Base-by-base conservation (phyloP, 2,113 vertebrate species). In the Sylvilagus bachmani region DNA sequence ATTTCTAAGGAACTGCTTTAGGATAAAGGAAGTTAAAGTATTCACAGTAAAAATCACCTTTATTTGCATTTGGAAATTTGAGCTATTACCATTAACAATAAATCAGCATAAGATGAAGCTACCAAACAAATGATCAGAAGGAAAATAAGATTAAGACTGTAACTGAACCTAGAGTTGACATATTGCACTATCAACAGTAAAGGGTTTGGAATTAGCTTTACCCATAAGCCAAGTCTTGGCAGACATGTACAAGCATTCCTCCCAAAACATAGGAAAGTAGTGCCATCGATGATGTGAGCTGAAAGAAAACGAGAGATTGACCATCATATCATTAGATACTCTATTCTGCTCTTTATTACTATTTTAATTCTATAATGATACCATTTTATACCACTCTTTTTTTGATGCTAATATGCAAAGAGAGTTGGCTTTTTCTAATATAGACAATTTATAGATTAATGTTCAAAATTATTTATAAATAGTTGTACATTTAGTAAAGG, bases 221-320 rank as follows among this genome's bases (percentile, higher is more conserved):
- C 98, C 98, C 84, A 93, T 95, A 77, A 98, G 77, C 98, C 98
- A 98, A 86, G n/a, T 97, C 85, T 93, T 98, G 92, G 96, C 96
- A 79, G 98, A 98, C 84, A 98, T 95, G 67, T 97, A 97, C 86
- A 96, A 96, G 80, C 98, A 99, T 31, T 98, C 97, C 49, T 96
- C 89, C 61, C 73, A 95, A 94, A 87, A 79, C 2, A 74, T 5
- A 84, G 77, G 89, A 75, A 95, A 97, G 27, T 36, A 90, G 90
- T 74, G 80, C 95, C 93, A 94, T 7, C n/a, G 6, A 25, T 66
- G 22, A 49, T 92, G 85, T 33, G 93, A 95, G 44, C 97, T 98
- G 80, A 80, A 95, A 95, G 86, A 64, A 89, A 93, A 71, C 0
- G 49, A 90, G 85, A 83, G 82, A 91, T 66, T 66, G 79, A 94